Conservation (phyloP, 2,888 invertebrate genomes). For the Corythucha ciliata region DNA sequence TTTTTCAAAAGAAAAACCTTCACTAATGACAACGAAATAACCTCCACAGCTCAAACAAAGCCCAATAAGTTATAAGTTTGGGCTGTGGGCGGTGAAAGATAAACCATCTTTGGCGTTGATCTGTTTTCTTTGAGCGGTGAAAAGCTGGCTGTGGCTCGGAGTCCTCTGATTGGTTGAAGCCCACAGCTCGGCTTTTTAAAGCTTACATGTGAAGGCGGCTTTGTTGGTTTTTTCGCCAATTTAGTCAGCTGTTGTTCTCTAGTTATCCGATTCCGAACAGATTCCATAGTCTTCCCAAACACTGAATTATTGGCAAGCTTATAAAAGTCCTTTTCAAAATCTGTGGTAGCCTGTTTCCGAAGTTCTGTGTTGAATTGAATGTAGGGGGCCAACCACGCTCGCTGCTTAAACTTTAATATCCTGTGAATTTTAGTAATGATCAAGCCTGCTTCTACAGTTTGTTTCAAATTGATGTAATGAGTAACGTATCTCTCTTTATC, state of each 20-base stretch:
- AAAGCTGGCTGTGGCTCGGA: too few relatives aligned
- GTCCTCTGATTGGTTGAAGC: too few relatives aligned
- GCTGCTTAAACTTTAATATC: slow-evolving; percentile 37
- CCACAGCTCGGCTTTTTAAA: too few relatives aligned
- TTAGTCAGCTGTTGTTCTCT: not conserved
- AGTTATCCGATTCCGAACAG: slow-evolving; percentile 34
- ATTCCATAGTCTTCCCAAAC: slow-evolving; percentile 40
- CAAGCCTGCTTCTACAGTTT: slow-evolving; percentile 32
- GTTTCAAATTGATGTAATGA: slow-evolving; percentile 4
- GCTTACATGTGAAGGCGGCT: too few relatives aligned
- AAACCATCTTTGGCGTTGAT: too few relatives aligned
- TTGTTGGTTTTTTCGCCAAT: slow-evolving; percentile 38
- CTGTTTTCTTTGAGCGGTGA: too few relatives aligned
- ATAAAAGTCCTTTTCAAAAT: slow-evolving; percentile 41
- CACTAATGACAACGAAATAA: too few relatives aligned
- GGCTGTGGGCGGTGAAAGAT: too few relatives aligned
- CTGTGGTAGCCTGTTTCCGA: slow-evolving; percentile 34
- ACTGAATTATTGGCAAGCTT: slow-evolving; percentile 41
- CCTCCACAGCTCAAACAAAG: too few relatives aligned
- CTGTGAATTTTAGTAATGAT: slow-evolving; percentile 37
- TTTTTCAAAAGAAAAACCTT: too few relatives aligned
- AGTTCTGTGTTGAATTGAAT: slow-evolving; percentile 31
- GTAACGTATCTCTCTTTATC: slow-evolving; percentile 3
- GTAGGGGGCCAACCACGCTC: slow-evolving; percentile 36
- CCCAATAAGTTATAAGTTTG: too few relatives aligned